Evolutionary conservation across 2,888 invertebrate genomes (phyloP).

Genomic region (Adela reaumurella): DNA sequence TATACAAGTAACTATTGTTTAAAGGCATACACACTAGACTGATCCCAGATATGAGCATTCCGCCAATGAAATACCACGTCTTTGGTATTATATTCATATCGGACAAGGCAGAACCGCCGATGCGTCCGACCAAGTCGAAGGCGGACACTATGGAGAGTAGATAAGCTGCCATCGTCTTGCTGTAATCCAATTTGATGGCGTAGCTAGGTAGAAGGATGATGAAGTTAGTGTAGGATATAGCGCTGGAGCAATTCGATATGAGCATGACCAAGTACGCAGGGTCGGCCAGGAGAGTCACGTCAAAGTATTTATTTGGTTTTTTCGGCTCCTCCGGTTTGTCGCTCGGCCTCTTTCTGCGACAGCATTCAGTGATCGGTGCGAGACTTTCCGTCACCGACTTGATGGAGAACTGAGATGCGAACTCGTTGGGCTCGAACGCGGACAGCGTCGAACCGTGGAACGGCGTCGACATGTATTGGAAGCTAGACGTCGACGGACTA

Average conservation of each 20-base stretch:
- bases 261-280: constrained; percentile 78
- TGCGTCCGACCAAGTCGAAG: constrained; percentile 76
- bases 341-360: constrained; percentile 29
- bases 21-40: constrained; percentile 69
- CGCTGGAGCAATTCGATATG: constrained; percentile 81
- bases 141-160: constrained; percentile 77
- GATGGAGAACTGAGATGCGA: constrained; percentile 73
- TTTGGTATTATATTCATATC: constrained; percentile 75
- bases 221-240: constrained; percentile 84
- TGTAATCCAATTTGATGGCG: constrained; percentile 66
- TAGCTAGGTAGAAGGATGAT: constrained; percentile 78
- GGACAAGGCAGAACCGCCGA: constrained; percentile 81
- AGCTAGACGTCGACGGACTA: constrained; percentile 76
- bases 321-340: constrained; percentile 28
- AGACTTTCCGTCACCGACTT: constrained; percentile 62
- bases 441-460: constrained; percentile 83
- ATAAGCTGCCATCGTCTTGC: constrained; percentile 67
- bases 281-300: constrained; percentile 68
- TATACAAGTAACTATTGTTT: constrained; percentile 58
- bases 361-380: constrained; percentile 36
- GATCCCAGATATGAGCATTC: constrained; percentile 72
- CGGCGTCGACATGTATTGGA: constrained; percentile 80
- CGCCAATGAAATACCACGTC: constrained; percentile 78
- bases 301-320: constrained; percentile 66
- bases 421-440: constrained; percentile 70